A percentile compares a stretch with the other conserved stretches of the same genome.
These are phyloP conservation scores for Idaea biselata DNA, from an alignment of 2,888 invertebrate species.

Conservation along the genomic window DNA sequence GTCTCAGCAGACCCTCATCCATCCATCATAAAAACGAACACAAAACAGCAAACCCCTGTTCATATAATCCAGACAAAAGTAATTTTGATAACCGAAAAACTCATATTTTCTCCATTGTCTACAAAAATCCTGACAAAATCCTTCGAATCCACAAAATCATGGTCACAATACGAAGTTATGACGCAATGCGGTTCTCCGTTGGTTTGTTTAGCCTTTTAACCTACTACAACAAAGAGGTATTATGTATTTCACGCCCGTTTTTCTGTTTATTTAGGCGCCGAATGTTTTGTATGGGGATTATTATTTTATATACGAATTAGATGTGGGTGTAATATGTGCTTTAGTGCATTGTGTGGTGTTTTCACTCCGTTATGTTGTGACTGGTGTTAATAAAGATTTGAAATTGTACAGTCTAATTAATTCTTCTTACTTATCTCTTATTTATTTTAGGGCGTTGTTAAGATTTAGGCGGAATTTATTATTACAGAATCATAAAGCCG, in stretches of 20 bases:
- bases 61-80: conserved; percentile 12
- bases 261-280: conserved; percentile 21
- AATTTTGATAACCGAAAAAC: conserved; percentile 17
- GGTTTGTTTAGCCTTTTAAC: conserved; percentile 25
- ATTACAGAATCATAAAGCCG: not conserved
- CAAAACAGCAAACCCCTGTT: conserved; percentile 10
- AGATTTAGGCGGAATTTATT: not conserved
- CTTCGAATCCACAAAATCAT: conserved; percentile 17
- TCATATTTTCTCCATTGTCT: conserved; percentile 18
- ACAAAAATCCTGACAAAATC: conserved; percentile 11
- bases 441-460: not conserved
- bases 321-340: not conserved
- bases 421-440: not conserved
- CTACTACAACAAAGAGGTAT: conserved; percentile 20
- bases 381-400: not conserved
- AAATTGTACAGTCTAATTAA: not conserved
- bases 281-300: conserved; percentile 13
- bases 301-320: not conserved
- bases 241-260: conserved; percentile 21
- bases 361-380: not conserved
- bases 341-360: not conserved
- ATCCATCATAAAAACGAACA: conserved; percentile 9
- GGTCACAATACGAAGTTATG: conserved; percentile 32
- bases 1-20: conserved; percentile 4
- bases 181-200: conserved; percentile 40